Base-by-base conservation (phyloP, 2,888 invertebrate genomes). In the Synanthedon andrenaeformis region DNA sequence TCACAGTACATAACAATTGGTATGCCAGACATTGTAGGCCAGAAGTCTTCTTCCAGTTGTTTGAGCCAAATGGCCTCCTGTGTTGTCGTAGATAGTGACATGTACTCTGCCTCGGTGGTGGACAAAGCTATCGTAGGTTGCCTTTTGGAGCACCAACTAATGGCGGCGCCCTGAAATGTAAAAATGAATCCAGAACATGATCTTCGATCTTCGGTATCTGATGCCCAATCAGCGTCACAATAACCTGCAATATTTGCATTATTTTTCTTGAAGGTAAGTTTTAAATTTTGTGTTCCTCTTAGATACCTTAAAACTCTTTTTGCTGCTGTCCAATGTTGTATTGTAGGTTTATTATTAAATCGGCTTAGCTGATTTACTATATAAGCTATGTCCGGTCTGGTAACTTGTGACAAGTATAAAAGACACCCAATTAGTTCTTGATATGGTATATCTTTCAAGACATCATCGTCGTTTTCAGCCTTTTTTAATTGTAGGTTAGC, bases 81-180 rank as follows among this genome's bases (percentile, higher is more conserved):
- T 4, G 57, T 55, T 52, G 61, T 59, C 0, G 60, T 52, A 6
- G 64, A 55, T 10, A 66, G 19, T 3, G 66, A 57, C 64, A 66
- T 66, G 48, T 66, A 65, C 49, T 66, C 65, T 12, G 64, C 65
- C 28, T 66, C 63, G 0, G 61, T 62, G 6, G 59, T 64, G 3
- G 63, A 64, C 6, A 63, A 54, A 13, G 62, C 64, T 23, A 64
- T 57, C 1, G 64, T 64, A 17, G 54, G 59, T 49, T 65, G 62
- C 2, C 54, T 58, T 13, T 52, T 56, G 2, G 60, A 61, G 17
- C 51, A 54, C 62, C 62, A 63, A 8, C 55, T 53, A 10, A 62
- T 55, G 1, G 60, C 45, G 35, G 53, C 62, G 14, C 59, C 60
- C 56, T 60, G 57, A 54, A 59, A 57, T 3, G 55, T 1, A 42